Evolutionary conservation across 2,113 vertebrate species (phyloP).

Genomic region (Otus sunia): DNA sequence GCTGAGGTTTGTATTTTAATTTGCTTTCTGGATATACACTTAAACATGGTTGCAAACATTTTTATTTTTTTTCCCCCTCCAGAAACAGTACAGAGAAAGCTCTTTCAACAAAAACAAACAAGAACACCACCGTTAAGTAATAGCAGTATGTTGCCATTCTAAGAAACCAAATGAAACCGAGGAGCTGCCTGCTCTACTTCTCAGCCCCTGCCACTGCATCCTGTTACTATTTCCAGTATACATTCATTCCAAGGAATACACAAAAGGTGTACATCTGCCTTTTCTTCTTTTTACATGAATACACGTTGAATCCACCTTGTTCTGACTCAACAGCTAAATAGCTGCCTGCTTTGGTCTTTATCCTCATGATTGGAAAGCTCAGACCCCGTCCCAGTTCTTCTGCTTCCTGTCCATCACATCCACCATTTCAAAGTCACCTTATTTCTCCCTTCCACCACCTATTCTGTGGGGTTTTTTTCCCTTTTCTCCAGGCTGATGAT

Average conservation of each 20-base stretch:
- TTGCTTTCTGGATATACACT: background rate
- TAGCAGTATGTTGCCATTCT: background rate
- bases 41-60: background rate
- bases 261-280: background rate
- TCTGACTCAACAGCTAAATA: background rate
- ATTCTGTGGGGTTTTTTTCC: accelerated
- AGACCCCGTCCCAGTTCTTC: background rate
- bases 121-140: background rate
- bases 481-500: background rate
- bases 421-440: background rate
- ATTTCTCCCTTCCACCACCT: background rate
- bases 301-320: background rate
- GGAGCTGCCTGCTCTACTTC: background rate
- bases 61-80: background rate
- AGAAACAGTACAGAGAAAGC: background rate
- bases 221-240: background rate
- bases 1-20: background rate
- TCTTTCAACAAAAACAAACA: background rate
- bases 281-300: background rate
- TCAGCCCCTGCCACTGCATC: background rate
- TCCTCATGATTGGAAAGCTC: background rate
- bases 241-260: background rate
- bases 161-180: background rate
- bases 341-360: background rate
- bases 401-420: background rate